Base-by-base conservation (phyloP, 2,888 invertebrate genomes). In the Scotopteryx bipunctaria region DNA sequence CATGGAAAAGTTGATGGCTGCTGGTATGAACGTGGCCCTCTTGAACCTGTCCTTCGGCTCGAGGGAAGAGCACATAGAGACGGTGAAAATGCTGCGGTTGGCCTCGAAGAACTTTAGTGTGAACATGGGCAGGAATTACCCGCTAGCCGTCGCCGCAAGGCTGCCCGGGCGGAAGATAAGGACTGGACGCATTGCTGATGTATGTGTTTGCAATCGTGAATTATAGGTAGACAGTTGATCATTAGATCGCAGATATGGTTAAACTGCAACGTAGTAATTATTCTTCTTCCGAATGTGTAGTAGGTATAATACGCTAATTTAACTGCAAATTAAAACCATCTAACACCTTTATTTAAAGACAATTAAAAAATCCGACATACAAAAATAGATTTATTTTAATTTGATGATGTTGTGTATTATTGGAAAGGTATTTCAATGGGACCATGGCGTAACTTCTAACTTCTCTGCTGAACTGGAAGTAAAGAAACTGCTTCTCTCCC, bases 111-210 rank as follows among this genome's bases (percentile, higher is more conserved):
- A 92, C 64, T 93, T 93, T 61, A 93, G 94, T 59, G 81, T 91
- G 11, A 91, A 86, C 40, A 83, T 92, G 55, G 94, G 93, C 0
- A 91, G 92, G 49, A 88, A 87, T 38, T 93, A 91, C 66, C 95
- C 97, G 0, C 85, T 98, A n/a, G 96, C 95, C 1, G 95, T 98
- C 63, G 97, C 96, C 25, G 86, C 96, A 23, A 95, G 95, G 64
- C 93, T 98, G 0, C 94, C 95, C 66, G 98, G 97, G 1, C 95
- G 96, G 0, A 97, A 97, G 82, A 97, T 98, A 60, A 92, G 96
- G 65, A 98, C 97, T 14, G 98, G 98, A 21, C 88, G 93, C 13
- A 90, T 97, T 57, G 93, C 94, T 74, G 95, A 95, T 42, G 97
- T 96, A 88, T 77, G 92, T 84, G 55, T 38, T 55, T 47, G 13